Evolutionary conservation across 2,888 invertebrate genomes (phyloP), one percentile per base, ranked within the genome.

Genomic region (Hydrotaea cyrtoneurina): DNA sequence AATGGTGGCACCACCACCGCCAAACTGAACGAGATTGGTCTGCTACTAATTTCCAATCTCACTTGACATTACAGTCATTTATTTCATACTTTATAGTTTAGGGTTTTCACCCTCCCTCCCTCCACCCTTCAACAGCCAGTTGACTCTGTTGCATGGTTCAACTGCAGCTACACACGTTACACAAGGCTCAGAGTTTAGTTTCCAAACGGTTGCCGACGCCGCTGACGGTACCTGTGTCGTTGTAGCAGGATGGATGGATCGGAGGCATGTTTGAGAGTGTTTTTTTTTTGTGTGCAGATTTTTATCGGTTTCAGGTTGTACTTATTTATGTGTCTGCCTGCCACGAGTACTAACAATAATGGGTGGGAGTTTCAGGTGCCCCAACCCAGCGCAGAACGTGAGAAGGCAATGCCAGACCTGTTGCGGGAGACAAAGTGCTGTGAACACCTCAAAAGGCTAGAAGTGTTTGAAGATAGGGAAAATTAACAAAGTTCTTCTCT

Each of bases 31-130:
- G 74, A 78, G 79, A 82, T 88, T 87, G 88, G 85, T 89, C 87
- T 88, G 88, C 88, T 87, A 89, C 90, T 90, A 90, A 90, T 90
- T 90, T 90, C 90, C 90, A 90, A 90, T 89, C 89, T 90, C 89
- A 89, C 89, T 89, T 89, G 82, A 82, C 79, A 53, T 85, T 89
- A 88, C 89, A 89, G 88, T 88, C 90, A 89, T 88, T 90, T 90
- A 90, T 89, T 89, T 90, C 88, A 88, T 88, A 78, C 84, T 43
- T 66, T 78, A 46, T 53, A 26, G 86, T 75, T 78, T 85, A 84
- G 83, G 81, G 72, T 59, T 64, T 57, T 17, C 66, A 43, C 74
- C 50, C 74, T 59, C 82, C 31, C 26, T 10, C 75, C 50, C 82
- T 50, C 36, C n/a, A 72, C 26, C 17, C 53, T 72, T 21, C n/a